These are phyloP conservation scores for Crenichthys baileyi DNA, from an alignment of 2,797 vertebrate species.

Conservation along the genomic window DNA sequence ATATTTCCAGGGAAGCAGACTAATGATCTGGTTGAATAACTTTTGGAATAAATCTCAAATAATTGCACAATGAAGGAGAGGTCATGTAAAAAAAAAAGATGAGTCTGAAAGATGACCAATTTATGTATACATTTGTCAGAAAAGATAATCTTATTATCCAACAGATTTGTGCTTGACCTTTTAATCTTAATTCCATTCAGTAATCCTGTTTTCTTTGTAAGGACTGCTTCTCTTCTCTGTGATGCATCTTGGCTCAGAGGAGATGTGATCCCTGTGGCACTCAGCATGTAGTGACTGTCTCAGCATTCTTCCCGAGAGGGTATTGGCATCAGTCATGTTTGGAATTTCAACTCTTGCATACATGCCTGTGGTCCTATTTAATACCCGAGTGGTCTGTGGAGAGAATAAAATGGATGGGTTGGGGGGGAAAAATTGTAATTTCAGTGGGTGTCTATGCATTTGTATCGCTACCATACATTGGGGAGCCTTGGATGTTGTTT, in stretches of 20 bases:
- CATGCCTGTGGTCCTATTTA: conserved; percentile 50
- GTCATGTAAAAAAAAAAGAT: background rate
- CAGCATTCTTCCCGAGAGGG: conserved; percentile 39
- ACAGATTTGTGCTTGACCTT: conserved; percentile 27
- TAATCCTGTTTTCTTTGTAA: conserved; percentile 25
- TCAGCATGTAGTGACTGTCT: conserved; percentile 43
- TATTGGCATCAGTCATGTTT: conserved; percentile 43
- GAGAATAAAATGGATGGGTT: conserved; percentile 27
- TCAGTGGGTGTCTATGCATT: conserved; percentile 27
- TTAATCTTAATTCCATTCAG: conserved; percentile 20
- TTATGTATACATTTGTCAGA: background rate
- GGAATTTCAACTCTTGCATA: conserved; percentile 30
- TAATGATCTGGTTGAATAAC: conserved; percentile 1
- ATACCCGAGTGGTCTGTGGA: conserved; percentile 31
- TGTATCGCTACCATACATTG: conserved; percentile 22
- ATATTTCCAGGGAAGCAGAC: conserved; percentile 19
- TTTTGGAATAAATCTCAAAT: background rate
- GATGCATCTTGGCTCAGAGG: conserved; percentile 40
- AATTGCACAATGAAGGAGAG: conserved; percentile 14
- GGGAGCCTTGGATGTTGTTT: conserved; percentile 28
- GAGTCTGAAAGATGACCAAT: background rate
- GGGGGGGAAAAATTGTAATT: conserved; percentile 14
- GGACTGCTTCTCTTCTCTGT: conserved; percentile 19
- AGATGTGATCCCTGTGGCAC: conserved; percentile 52
- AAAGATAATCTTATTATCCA: conserved; percentile 36